These are phyloP conservation scores for Crypturellus undulatus DNA, from an alignment of 2,113 vertebrate genomes.

Conservation along the genomic window DNA sequence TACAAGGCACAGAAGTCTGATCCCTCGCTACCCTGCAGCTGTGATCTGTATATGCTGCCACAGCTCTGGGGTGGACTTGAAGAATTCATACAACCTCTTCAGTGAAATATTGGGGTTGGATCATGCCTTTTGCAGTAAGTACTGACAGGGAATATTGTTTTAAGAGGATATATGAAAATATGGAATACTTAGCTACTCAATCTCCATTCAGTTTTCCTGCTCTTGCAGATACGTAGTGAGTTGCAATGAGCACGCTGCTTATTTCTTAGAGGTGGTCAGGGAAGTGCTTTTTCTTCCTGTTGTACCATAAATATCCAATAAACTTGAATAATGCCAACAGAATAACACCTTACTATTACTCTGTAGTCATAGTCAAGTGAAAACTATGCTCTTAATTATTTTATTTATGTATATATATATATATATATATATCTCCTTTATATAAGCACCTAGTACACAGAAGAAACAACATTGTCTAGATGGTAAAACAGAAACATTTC, in stretches of 20 bases:
- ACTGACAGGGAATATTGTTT: neutral
- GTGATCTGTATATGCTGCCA: accelerated
- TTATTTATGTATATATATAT: too few relatives aligned
- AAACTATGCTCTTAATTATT: neutral
- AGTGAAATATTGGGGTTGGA: neutral
- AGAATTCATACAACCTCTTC: neutral
- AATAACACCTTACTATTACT: neutral
- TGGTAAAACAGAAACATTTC: conserved; percentile 24
- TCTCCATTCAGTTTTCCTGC: neutral
- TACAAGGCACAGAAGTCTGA: neutral
- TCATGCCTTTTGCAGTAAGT: neutral
- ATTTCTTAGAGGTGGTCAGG: neutral
- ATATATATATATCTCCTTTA: neutral
- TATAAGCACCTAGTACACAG: conserved; percentile 3
- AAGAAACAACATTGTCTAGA: conserved; percentile 3
- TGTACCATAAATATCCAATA: neutral
- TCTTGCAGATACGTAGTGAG: neutral
- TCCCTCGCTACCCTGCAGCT: neutral
- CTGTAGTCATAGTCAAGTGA: neutral
- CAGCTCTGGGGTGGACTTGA: neutral
- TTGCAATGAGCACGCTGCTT: neutral
- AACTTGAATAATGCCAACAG: neutral
- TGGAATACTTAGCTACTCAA: neutral
- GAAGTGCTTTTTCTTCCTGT: neutral
- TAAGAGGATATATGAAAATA: neutral